Percentiles rank a stretch among this genome's conserved stretches.
phyloP scores from a whole-genome alignment of 2,888 invertebrate species.

The Stenotaenia linearis region DNA sequence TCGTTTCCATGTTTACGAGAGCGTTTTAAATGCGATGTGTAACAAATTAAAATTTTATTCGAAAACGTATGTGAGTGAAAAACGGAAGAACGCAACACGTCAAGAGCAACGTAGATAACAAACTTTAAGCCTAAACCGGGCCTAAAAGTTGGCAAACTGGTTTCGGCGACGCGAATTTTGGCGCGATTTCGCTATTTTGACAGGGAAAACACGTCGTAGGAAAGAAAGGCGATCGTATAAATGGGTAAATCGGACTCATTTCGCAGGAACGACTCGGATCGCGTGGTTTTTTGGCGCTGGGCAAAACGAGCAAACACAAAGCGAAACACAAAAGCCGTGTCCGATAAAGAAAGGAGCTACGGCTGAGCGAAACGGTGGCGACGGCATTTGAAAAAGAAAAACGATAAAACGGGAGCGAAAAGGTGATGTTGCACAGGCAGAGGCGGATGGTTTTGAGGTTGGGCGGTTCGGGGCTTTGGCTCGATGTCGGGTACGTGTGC shows the following conservation, averaged over 20 bases:
- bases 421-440: neutral
- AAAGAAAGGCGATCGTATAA: neutral
- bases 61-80: no score
- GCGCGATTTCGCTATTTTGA: neutral
- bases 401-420: neutral
- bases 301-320: neutral
- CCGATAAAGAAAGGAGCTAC: neutral
- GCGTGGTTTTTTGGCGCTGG: neutral
- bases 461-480: neutral
- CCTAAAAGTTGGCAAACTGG: conserved; percentile 6
- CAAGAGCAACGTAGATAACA: neutral
- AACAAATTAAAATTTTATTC: no score
- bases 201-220: neutral
- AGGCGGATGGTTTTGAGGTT: neutral
- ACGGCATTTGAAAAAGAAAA: neutral
- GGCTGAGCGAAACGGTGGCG: neutral
- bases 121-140: neutral
- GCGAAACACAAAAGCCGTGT: neutral
- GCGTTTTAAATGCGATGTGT: no score
- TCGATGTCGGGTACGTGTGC: neutral
- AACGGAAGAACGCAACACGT: neutral
- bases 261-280: neutral
- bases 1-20: no score
- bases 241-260: neutral
- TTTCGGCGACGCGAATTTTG: neutral